Percentiles rank a stretch among this genome's conserved stretches.
These are phyloP conservation scores for Drosophila maculinotata DNA, from an alignment of 2,888 invertebrate genomes.

Conservation along the genomic window DNA sequence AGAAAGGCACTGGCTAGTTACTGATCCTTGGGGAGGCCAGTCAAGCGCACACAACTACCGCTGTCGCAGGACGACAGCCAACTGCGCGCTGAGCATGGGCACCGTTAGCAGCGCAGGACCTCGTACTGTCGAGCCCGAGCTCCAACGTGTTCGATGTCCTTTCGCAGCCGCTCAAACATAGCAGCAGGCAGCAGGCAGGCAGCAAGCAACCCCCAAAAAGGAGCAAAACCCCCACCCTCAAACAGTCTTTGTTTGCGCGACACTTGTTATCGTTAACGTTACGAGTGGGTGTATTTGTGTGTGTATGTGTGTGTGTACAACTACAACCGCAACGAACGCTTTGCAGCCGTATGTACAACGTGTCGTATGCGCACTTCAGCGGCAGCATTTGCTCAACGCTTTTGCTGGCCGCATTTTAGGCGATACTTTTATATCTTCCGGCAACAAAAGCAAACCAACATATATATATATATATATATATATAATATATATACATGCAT, in stretches of 20 bases:
- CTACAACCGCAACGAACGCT: constrained; percentile 36
- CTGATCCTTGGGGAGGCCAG: constrained; percentile 22
- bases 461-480: neutral
- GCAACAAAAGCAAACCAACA: constrained; percentile 40
- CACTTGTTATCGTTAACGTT: constrained; percentile 67
- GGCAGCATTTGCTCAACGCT: constrained; percentile 56
- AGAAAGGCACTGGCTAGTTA: constrained; percentile 2
- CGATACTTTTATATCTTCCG: constrained; percentile 64
- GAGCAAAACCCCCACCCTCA: constrained; percentile 6
- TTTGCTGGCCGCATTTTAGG: constrained; percentile 58
- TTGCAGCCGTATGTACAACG: constrained; percentile 58
- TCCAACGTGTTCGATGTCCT: constrained; percentile 60
- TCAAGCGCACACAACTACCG: constrained; percentile 74
- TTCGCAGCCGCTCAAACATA: constrained; percentile 40
- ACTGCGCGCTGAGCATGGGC: constrained; percentile 67
- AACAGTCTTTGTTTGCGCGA: constrained; percentile 61
- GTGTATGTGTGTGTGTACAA: constrained; percentile 29
- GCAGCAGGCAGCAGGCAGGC: neutral
- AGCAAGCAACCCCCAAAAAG: constrained; percentile 5
- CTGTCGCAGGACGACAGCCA: constrained; percentile 78
- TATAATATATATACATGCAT: neutral
- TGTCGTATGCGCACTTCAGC: constrained; percentile 77
- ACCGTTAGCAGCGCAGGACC: constrained; percentile 37
- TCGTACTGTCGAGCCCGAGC: constrained; percentile 17
- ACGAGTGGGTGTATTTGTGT: constrained; percentile 9